phyloP scores from a whole-genome alignment of 2,888 invertebrate species.

The Napeogenes sylphis region DNA sequence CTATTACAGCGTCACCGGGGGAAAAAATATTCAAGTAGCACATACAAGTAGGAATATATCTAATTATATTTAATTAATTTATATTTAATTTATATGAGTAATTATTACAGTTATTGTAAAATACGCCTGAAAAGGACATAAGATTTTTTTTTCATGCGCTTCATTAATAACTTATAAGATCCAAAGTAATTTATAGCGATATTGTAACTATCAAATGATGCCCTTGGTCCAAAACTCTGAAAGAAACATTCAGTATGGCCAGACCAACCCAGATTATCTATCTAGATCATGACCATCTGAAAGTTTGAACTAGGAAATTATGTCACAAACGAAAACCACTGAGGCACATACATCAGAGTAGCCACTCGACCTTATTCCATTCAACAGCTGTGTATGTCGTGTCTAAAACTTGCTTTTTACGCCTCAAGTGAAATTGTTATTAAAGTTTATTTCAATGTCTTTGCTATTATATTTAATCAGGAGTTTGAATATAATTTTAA shows the following conservation, averaged over 20 bases:
- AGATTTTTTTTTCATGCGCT: too few species aligned
- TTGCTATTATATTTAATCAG: conserved; percentile 8
- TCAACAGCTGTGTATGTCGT: conserved; percentile 16
- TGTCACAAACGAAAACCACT: conserved; percentile 20
- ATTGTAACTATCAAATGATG: too few species aligned
- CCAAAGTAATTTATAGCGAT: too few species aligned
- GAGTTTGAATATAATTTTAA: conserved; percentile 2
- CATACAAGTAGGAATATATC: too few species aligned
- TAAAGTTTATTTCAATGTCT: background rate
- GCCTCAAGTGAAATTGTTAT: conserved; percentile 1
- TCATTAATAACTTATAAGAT: too few species aligned
- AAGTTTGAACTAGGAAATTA: conserved; percentile 18
- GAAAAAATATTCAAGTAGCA: too few species aligned
- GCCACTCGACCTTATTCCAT: conserved; percentile 20
- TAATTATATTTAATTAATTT: too few species aligned
- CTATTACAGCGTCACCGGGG: too few species aligned
- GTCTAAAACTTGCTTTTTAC: conserved; percentile 6
- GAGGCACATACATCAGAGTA: conserved; percentile 12
- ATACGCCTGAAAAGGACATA: too few species aligned
- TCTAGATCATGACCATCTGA: conserved; percentile 17
- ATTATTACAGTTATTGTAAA: too few species aligned
- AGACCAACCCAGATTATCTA: conserved; percentile 8
- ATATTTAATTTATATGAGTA: too few species aligned
- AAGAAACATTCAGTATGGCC: background rate
- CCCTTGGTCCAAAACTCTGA: too few species aligned